Conservation (phyloP, 2,797 vertebrate genomes). For the Danio kyathit region DNA sequence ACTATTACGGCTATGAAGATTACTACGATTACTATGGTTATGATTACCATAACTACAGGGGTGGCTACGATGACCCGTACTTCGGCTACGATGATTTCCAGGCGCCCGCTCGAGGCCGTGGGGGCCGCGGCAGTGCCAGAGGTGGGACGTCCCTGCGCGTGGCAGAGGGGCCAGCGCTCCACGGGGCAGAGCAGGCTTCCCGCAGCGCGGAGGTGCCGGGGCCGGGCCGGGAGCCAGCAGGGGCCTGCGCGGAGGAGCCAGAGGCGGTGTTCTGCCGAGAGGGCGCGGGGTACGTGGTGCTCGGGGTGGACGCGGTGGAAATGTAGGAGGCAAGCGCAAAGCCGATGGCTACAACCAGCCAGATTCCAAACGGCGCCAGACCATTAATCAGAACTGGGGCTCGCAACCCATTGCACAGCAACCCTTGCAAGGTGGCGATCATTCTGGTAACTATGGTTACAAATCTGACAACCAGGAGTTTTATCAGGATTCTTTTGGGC, state of each 20-base stretch:
- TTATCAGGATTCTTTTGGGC: slow-evolving; percentile 99
- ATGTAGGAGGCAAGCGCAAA: slow-evolving; percentile 99
- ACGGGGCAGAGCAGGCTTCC: slow-evolving; percentile 87
- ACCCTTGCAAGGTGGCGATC: slow-evolving; percentile 96
- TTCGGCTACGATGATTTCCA: slow-evolving; percentile 98
- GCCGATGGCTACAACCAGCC: slow-evolving; percentile 99
- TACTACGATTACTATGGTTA: slow-evolving; percentile 98
- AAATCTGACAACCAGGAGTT: slow-evolving; percentile 99
- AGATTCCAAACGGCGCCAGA: slow-evolving; percentile 99
- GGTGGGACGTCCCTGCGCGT: slow-evolving; percentile 85
- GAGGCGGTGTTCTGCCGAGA: slow-evolving; percentile 95
- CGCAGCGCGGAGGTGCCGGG: slow-evolving; percentile 82
- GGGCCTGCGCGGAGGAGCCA: slow-evolving; percentile 88
- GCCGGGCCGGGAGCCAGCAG: slow-evolving; percentile 89
- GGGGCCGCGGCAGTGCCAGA: slow-evolving; percentile 90
- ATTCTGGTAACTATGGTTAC: slow-evolving; percentile 99
- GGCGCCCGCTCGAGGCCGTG: slow-evolving; percentile 89
- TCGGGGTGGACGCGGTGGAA: slow-evolving; percentile 98
- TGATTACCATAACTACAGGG: slow-evolving; percentile 97
- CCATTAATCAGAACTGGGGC: slow-evolving; percentile 99
- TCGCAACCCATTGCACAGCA: slow-evolving; percentile 99
- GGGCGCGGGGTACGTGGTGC: slow-evolving; percentile 99
- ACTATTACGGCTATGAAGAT: slow-evolving; percentile 97
- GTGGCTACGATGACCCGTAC: slow-evolving; percentile 97
- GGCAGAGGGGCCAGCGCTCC: slow-evolving; percentile 86